phyloP scores from a whole-genome alignment of 2,113 vertebrate species.

The Lasiurus cinereus region DNA sequence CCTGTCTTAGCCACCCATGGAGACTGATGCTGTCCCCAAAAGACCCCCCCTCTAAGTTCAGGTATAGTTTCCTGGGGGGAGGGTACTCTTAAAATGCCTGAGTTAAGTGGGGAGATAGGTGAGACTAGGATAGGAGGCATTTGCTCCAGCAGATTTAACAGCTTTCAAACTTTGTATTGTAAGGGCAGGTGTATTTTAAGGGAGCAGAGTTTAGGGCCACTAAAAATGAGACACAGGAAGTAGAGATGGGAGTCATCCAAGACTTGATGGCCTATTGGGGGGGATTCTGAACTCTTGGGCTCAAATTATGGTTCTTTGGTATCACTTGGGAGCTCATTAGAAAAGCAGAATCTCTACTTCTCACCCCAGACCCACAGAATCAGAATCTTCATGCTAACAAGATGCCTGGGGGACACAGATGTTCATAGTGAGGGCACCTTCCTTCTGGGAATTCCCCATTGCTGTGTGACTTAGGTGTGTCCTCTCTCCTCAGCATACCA shows the following conservation, averaged over 20 bases:
- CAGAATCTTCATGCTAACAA: neutral
- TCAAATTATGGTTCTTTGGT: neutral
- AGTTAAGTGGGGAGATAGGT: neutral
- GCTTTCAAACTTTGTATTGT: neutral
- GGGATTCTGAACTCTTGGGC: neutral
- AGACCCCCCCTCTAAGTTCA: neutral
- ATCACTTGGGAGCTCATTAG: neutral
- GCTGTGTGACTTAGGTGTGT: neutral
- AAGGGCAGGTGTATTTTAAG: neutral
- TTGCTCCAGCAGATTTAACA: neutral
- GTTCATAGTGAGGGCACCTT: neutral
- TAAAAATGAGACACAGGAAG: neutral
- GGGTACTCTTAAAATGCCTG: constrained; percentile 15
- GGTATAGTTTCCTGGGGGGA: neutral
- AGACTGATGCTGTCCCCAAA: neutral
- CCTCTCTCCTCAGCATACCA: constrained; percentile 91
- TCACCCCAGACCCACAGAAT: neutral
- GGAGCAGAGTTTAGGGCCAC: neutral
- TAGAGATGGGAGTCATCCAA: neutral
- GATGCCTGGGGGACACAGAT: neutral
- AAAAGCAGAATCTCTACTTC: neutral
- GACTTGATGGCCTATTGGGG: neutral
- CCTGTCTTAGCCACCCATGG: neutral
- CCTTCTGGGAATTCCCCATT: neutral
- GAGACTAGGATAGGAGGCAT: neutral